Evolutionary conservation across 2,888 invertebrate genomes (phyloP), one percentile per base, ranked within the genome.

Genomic region (Drosophila gaucha): DNA sequence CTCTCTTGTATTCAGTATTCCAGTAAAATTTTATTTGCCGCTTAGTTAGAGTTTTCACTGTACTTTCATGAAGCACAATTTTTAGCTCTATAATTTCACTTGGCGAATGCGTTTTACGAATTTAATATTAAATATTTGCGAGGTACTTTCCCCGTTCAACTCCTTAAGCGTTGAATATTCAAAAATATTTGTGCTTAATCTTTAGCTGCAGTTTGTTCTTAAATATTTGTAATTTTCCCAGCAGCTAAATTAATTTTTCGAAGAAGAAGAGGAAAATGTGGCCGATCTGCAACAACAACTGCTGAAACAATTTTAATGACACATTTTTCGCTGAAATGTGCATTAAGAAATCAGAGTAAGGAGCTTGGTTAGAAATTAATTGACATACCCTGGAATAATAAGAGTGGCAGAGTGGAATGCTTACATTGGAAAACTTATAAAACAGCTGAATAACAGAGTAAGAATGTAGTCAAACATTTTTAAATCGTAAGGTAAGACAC

Each of bases 161-260:
- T 1, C 10, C 39, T 1, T n/a, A n/a, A n/a, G 12, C 12, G 10
- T 8, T 2, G n/a, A 38, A 10, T 9, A 24, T 2, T 12, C 16
- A 10, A n/a, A 79, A 82, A 74, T 82, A 82, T 78, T 85, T 83
- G 68, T 24, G 65, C 67, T 64, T 74, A 77, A 80, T 80, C 83
- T 80, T 65, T 67, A 66, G 77, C 59, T 63, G 67, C 62, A 74
- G 58, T 57, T 35, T 51, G 38, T 75, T 82, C 82, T 80, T 80
- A 85, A 80, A 80, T 85, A 79, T 86, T 86, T 82, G 74, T 41
- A 50, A 72, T 72, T 76, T 67, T 74, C 65, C 22, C 62, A 68
- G 41, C 70, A 56, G 54, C 63, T 71, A 52, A 47, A 67, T 67
- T 58, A 56, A 26, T 52, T 60, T 64, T 14, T n/a, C 44, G 5